Percentiles rank a stretch among this genome's conserved stretches.
phyloP scores from a whole-genome alignment of 2,888 invertebrate genomes.

The Epirrhoe tristata region DNA sequence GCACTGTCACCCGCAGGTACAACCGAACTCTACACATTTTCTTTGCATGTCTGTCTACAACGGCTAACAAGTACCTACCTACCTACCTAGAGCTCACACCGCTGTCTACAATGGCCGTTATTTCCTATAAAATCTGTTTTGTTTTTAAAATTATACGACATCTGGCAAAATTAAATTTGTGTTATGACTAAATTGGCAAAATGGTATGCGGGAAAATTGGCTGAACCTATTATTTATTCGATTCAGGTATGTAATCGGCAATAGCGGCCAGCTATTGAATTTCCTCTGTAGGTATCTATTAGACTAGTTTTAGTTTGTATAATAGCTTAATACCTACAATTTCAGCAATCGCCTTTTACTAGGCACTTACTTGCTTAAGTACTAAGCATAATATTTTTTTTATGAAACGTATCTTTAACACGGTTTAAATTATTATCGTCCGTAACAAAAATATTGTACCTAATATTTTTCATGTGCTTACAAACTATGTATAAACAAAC shows the following conservation, averaged over 20 bases:
- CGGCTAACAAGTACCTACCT: constrained; percentile 73
- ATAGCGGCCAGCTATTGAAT: constrained; percentile 76
- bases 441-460: not conserved
- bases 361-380: not conserved
- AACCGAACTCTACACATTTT: constrained; percentile 50
- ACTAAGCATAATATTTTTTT: not conserved
- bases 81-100: constrained; percentile 65
- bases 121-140: constrained; percentile 61
- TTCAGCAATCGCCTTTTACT: not conserved
- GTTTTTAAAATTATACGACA: constrained; percentile 53
- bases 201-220: constrained; percentile 67
- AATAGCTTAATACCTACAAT: constrained; percentile 39
- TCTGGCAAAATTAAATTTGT: constrained; percentile 78
- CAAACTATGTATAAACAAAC: too few relatives aligned
- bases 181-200: constrained; percentile 50
- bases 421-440: not conserved
- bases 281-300: constrained; percentile 57
- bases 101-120: constrained; percentile 77
- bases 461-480: not conserved
- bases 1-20: constrained; percentile 58
- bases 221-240: constrained; percentile 51
- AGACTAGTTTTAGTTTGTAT: constrained; percentile 56
- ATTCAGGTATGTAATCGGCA: constrained; percentile 62
- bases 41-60: constrained; percentile 74
- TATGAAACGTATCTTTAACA: not conserved